These are phyloP conservation scores for Rhagoletis pomonella DNA, from an alignment of 1,140 invertebrate genomes.

Conservation along the genomic window DNA sequence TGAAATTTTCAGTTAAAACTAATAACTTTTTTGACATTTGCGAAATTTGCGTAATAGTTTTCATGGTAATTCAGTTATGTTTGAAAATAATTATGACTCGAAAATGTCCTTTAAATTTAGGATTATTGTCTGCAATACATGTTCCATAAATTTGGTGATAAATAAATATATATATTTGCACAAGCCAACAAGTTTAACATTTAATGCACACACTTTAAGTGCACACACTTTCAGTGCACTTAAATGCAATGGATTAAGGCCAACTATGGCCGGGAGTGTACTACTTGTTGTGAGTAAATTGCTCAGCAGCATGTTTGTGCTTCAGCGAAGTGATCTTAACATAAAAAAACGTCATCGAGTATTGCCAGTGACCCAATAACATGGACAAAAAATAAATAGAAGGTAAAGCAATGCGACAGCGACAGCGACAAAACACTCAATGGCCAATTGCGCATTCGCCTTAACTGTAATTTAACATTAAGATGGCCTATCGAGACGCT, in stretches of 20 bases:
- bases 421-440: neutral
- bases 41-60: too few relatives aligned
- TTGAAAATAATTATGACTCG: neutral
- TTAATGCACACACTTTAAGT: too few relatives aligned
- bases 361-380: neutral
- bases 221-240: too few relatives aligned
- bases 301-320: neutral
- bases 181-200: neutral
- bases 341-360: neutral
- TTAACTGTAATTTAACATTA: neutral
- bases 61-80: neutral
- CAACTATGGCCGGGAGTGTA: neutral
- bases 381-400: neutral
- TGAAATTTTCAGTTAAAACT: too few relatives aligned
- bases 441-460: neutral
- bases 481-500: neutral
- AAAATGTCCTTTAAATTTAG: too few relatives aligned
- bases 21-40: too few relatives aligned
- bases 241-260: neutral
- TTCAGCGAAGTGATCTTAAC: neutral
- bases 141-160: too few relatives aligned
- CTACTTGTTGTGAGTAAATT: neutral
- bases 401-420: neutral
- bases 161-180: too few relatives aligned
- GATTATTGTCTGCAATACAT: too few relatives aligned